Conservation (phyloP, 1,140 invertebrate species). For the Andrena cerasifolii region DNA sequence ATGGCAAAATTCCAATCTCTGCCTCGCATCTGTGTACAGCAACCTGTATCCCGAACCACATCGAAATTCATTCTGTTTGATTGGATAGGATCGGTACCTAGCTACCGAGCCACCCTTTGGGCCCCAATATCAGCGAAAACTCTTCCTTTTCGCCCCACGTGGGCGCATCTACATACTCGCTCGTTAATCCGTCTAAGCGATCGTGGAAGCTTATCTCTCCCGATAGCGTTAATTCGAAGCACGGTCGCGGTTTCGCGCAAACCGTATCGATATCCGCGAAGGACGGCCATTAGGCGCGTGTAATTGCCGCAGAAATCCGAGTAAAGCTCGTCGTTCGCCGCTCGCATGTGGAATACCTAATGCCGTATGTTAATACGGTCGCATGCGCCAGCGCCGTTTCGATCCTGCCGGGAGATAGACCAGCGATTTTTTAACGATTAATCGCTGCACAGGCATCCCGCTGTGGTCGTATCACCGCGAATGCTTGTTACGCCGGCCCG, state of each 20-base stretch:
- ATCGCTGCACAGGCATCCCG: conserved; percentile 66
- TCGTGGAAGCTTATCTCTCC: conserved; percentile 48
- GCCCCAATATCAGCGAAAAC: no score
- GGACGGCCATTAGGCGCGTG: conserved; percentile 53
- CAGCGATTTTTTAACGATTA: conserved; percentile 74
- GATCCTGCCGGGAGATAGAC: conserved; percentile 65
- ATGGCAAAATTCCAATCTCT: no score
- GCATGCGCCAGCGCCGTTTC: conserved; percentile 72
- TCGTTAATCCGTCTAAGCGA: conserved; percentile 21
- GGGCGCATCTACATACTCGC: neutral
- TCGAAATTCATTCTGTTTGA: no score
- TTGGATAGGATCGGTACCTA: no score
- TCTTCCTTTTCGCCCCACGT: no score
- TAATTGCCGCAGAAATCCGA: conserved; percentile 68
- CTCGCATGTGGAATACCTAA: conserved; percentile 71
- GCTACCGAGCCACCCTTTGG: no score
- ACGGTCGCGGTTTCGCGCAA: conserved; percentile 34
- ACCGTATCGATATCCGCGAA: conserved; percentile 47
- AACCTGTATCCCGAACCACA: no score
- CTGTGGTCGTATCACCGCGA: conserved; percentile 26
- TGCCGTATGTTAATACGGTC: conserved; percentile 71
- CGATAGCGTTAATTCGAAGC: conserved; percentile 29
- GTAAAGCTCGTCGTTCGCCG: conserved; percentile 42
- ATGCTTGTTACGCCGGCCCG: conserved; percentile 25
- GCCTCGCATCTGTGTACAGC: no score